These are phyloP conservation scores for Tenualosa thibaudeaui DNA, from an alignment of 2,797 vertebrate genomes.

Conservation along the genomic window DNA sequence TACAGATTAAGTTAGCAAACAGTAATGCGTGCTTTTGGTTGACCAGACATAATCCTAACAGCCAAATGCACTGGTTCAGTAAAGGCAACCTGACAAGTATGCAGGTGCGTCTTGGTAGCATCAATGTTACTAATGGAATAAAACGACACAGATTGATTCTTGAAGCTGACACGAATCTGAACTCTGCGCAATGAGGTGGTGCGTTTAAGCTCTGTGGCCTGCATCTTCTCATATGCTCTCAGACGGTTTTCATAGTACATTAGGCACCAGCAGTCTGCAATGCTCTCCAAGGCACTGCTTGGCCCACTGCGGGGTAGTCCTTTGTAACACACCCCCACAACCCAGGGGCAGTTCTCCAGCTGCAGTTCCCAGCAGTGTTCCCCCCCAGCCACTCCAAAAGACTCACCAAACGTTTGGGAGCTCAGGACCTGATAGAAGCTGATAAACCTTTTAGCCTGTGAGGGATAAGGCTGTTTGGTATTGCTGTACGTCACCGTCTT, in stretches of 20 bases:
- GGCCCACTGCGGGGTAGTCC: constrained; percentile 61
- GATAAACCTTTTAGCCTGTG: constrained; percentile 65
- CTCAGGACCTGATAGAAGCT: constrained; percentile 74
- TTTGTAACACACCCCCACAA: constrained; percentile 69
- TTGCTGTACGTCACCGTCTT: constrained; percentile 69
- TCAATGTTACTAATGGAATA: constrained; percentile 64
- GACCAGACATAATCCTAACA: constrained; percentile 76
- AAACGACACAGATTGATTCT: constrained; percentile 66
- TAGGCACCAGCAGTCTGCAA: constrained; percentile 71
- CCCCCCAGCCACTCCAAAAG: constrained; percentile 50
- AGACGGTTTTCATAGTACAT: constrained; percentile 77
- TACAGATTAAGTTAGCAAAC: constrained; percentile 53
- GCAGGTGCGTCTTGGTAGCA: constrained; percentile 66
- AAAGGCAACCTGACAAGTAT: constrained; percentile 68
- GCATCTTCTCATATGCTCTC: constrained; percentile 68
- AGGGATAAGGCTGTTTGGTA: constrained; percentile 61
- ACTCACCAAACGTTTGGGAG: constrained; percentile 67
- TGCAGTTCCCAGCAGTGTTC: constrained; percentile 72
- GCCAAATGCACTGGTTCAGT: constrained; percentile 71
- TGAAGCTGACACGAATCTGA: constrained; percentile 72
- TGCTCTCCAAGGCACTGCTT: constrained; percentile 74
- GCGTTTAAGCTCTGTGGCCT: constrained; percentile 63
- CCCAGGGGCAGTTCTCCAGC: constrained; percentile 69
- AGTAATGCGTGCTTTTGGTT: constrained; percentile 65
- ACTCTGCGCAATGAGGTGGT: constrained; percentile 65